Percentiles rank a stretch among this genome's conserved stretches.
Conservation (phyloP, 2,113 vertebrate species). For the Vimba vimba region DNA sequence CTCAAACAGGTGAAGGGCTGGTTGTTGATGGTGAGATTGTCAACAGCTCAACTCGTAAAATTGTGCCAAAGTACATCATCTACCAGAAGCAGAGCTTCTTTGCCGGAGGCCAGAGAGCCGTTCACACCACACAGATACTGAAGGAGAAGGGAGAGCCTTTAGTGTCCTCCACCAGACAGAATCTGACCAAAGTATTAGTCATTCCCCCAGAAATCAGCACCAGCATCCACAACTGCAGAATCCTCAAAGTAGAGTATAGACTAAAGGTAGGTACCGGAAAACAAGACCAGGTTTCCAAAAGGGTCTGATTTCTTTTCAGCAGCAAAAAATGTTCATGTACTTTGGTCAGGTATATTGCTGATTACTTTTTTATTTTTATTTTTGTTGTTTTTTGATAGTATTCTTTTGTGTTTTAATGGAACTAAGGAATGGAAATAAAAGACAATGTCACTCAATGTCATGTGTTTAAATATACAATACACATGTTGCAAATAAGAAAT, state of each 20-base stretch:
- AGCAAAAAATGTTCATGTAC: background rate
- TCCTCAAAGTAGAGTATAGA: slow-evolving; percentile 53
- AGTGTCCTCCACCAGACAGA: slow-evolving; percentile 29
- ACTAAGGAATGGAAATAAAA: background rate
- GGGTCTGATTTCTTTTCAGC: background rate
- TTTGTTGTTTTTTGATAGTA: too few species aligned
- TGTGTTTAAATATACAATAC: background rate
- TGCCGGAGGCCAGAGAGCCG: slow-evolving; percentile 29
- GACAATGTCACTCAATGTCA: background rate
- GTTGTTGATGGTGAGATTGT: slow-evolving; percentile 31
- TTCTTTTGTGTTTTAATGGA: background rate
- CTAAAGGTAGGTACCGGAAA: slow-evolving; percentile 18
- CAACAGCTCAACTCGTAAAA: slow-evolving; percentile 51
- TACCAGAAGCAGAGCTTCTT: slow-evolving; percentile 50
- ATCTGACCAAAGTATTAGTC: slow-evolving; percentile 27
- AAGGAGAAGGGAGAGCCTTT: slow-evolving; percentile 43
- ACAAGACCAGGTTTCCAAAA: background rate
- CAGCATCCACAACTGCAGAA: slow-evolving; percentile 43
- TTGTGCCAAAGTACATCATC: slow-evolving; percentile 49
- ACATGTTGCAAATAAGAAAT: too few species aligned
- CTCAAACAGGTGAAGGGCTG: slow-evolving; percentile 37
- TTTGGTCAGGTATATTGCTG: background rate
- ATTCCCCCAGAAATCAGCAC: slow-evolving; percentile 32
- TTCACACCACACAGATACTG: slow-evolving; percentile 32
- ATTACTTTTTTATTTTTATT: too few species aligned